Conservation (phyloP, 2,113 vertebrate species). For the Corynorhinus townsendii region DNA sequence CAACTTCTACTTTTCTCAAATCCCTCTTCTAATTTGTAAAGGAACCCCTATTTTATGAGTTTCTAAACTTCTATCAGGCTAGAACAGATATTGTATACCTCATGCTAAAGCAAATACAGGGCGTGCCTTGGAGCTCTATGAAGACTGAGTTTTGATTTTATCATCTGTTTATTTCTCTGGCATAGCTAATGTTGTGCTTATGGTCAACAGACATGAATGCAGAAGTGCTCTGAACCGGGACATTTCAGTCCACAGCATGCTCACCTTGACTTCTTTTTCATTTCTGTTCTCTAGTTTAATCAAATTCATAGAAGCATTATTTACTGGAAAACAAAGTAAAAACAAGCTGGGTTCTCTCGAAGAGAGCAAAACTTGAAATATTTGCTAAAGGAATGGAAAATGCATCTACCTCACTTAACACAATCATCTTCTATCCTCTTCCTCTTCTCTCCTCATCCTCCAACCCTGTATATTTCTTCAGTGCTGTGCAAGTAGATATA, state of each 20-base stretch:
- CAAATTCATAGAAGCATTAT: not conserved
- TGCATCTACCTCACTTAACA: not conserved
- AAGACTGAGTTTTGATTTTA: conserved; percentile 43
- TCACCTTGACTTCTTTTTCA: conserved; percentile 30
- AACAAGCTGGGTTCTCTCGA: conserved; percentile 27
- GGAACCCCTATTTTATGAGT: not conserved
- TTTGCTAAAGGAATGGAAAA: not conserved
- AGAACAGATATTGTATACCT: not conserved
- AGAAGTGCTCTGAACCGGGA: not conserved
- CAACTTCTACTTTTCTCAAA: not conserved
- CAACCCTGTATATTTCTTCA: not conserved
- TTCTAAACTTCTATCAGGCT: not conserved
- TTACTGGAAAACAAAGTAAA: conserved; percentile 49
- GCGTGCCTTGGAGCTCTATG: not conserved
- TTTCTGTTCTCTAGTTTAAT: conserved; percentile 22
- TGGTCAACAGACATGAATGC: conserved; percentile 1
- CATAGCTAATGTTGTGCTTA: not conserved
- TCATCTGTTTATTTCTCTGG: conserved; percentile 38
- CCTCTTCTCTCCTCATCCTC: not conserved
- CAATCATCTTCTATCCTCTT: not conserved
- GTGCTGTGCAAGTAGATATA: not conserved
- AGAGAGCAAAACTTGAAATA: conserved; percentile 27
- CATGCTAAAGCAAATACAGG: not conserved
- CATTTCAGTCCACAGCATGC: not conserved
- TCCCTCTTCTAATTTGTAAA: not conserved